Evolutionary conservation across 2,797 vertebrate species (phyloP), one percentile per base, ranked within the genome.

Genomic region (Microctenopoma lineatum): DNA sequence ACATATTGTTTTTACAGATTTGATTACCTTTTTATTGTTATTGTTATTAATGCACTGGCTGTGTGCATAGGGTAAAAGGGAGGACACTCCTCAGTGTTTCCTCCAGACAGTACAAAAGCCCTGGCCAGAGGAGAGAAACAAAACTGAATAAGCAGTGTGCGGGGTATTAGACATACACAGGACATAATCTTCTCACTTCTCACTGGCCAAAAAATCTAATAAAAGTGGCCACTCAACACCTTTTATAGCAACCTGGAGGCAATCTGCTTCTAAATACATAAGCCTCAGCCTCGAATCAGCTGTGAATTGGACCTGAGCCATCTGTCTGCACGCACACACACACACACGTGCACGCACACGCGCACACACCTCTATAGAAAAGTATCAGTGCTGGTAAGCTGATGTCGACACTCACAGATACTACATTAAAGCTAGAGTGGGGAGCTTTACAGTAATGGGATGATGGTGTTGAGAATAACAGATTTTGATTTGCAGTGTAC

Each of bases 1-100:
- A 92, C 89, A 93, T 92, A 94, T 93, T 93, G 91, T 94, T 93
- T 93, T 91, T 90, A 92, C 85, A 90, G 85, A 93, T 92, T 92
- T 90, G 84, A 94, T 93, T 92, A 91, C 77, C 72, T 87, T 90
- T 93, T 93, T 90, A 94, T 92, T 92, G 85, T 93, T 93, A 92
- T 93, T 92, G 86, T 93, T 94, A 94, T 94, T 92, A 94, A 93
- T 93, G 89, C 79, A 88, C 80, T 80, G 73, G 76, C 70, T 77
- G 63, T 86, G 80, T 80, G 81, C 58, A 75, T 47, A 54, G 47
- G 32, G 59, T 75, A 39, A 53, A 54, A 59, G 52, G 29, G 53
- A 73, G 41, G 18, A 18, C 36, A 70, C 27, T 46, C 56, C 36
- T 81, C 59, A 56, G 75, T 21, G 26, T 79, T 78, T 70, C 73